Percentiles rank a stretch among this genome's conserved stretches.
Evolutionary conservation across 2,113 vertebrate genomes (phyloP).

Genomic region (Lepisosteus osseus): DNA sequence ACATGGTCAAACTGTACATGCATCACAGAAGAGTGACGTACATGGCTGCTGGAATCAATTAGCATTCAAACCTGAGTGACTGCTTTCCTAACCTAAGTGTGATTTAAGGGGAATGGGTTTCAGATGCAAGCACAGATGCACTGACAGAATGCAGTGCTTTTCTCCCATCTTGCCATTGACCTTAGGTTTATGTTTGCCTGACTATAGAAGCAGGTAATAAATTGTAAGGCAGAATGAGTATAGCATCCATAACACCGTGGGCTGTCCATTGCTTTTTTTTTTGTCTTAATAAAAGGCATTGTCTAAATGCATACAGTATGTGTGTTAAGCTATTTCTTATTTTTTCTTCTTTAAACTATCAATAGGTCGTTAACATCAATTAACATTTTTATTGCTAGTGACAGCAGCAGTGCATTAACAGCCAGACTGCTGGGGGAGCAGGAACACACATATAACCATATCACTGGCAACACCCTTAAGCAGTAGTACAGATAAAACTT

Average conservation of each 20-base stretch:
- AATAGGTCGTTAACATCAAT: neutral
- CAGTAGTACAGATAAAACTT: no score
- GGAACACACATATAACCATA: no score
- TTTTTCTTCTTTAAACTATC: neutral
- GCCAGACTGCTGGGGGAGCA: neutral
- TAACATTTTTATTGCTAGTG: neutral
- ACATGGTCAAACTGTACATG: slow-evolving; percentile 25
- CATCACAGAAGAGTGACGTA: slow-evolving; percentile 27
- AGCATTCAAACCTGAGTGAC: slow-evolving; percentile 33
- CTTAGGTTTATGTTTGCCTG: neutral
- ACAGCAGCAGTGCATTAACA: neutral
- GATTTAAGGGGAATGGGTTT: slow-evolving; percentile 22
- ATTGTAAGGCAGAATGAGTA: neutral
- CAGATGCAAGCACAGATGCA: slow-evolving; percentile 16
- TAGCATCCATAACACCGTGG: neutral
- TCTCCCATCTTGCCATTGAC: neutral
- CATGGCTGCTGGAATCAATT: slow-evolving; percentile 41
- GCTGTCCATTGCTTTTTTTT: neutral
- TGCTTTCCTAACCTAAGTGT: slow-evolving; percentile 24
- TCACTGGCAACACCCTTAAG: no score
- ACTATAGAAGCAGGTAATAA: slow-evolving; percentile 13
- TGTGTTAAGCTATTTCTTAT: neutral
- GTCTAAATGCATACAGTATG: neutral
- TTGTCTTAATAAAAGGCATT: neutral
- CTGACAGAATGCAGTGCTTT: slow-evolving; percentile 5